Percentiles rank a stretch among this genome's conserved stretches.
Evolutionary conservation across 2,888 invertebrate species (phyloP).

Genomic region (Torymus texanus): DNA sequence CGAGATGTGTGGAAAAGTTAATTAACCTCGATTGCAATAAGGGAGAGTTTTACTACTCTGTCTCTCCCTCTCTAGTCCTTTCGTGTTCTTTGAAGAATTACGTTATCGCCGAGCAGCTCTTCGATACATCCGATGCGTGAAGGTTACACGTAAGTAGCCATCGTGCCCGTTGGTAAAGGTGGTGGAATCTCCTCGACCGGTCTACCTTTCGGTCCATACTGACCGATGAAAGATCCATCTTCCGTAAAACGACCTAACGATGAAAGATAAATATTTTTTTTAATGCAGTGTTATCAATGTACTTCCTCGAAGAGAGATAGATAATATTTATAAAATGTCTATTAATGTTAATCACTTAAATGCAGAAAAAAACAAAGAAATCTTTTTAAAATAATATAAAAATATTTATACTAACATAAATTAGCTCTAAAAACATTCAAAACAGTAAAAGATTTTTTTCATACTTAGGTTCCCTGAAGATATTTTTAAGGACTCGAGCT

Average conservation of each 20-base stretch:
- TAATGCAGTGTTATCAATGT: too few species aligned
- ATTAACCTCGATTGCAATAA: constrained; percentile 56
- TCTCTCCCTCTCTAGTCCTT: not conserved
- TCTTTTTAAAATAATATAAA: not conserved
- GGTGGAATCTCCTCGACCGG: constrained; percentile 74
- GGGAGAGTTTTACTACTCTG: not conserved
- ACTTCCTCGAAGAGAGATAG: too few species aligned
- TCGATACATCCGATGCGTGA: constrained; percentile 58
- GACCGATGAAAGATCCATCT: constrained; percentile 98
- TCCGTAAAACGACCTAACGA: constrained; percentile 91
- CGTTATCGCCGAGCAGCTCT: constrained; percentile 38
- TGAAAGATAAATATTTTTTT: not conserved
- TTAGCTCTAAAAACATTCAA: constrained; percentile 29
- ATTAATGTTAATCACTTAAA: too few species aligned
- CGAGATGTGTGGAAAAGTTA: constrained; percentile 60
- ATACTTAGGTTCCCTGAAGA: constrained; percentile 52
- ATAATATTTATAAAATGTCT: too few species aligned
- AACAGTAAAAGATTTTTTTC: constrained; percentile 28
- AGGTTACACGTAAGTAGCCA: constrained; percentile 82
- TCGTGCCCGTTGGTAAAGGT: constrained; percentile 77
- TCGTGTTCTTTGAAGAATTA: constrained; percentile 28
- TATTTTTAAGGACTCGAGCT: constrained; percentile 50
- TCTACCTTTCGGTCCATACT: constrained; percentile 87
- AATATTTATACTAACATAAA: constrained; percentile 1
- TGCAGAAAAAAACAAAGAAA: too few species aligned